Conservation (phyloP, 2,888 invertebrate species). For the Dryocosmus kuriphilus region DNA sequence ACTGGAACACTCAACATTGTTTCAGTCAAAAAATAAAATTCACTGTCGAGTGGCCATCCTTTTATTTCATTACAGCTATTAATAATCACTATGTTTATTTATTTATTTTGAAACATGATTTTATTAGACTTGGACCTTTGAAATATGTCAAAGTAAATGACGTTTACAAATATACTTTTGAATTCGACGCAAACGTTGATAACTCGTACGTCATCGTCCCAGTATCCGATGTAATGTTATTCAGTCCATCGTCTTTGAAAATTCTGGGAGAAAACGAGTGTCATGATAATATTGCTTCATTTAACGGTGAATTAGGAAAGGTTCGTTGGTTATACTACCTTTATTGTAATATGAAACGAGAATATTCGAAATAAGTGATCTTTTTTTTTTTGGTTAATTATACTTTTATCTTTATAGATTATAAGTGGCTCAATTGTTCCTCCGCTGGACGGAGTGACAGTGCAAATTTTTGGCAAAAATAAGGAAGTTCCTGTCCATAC, state of each 20-base stretch:
- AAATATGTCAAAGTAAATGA: conserved; percentile 58
- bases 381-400: too few relatives aligned
- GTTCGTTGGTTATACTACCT: conserved; percentile 54
- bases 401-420: conserved; percentile 60
- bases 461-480: conserved; percentile 71
- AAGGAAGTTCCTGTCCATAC: conserved; percentile 70
- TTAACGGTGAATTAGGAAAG: conserved; percentile 81
- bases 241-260: conserved; percentile 82
- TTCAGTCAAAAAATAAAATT: too few relatives aligned
- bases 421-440: conserved; percentile 70
- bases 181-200: conserved; percentile 73
- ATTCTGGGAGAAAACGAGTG: conserved; percentile 85
- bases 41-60: too few relatives aligned
- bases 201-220: conserved; percentile 81
- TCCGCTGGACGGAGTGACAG: conserved; percentile 68
- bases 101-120: conserved; percentile 36
- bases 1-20: too few relatives aligned
- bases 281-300: conserved; percentile 81
- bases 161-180: conserved; percentile 74
- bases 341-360: not conserved
- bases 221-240: conserved; percentile 85
- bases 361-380: too few relatives aligned
- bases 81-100: conserved; percentile 23
- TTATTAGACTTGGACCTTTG: conserved; percentile 67
- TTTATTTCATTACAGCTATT: not conserved